Base-by-base conservation (phyloP, 2,113 vertebrate species). In the Callipepla californica region DNA sequence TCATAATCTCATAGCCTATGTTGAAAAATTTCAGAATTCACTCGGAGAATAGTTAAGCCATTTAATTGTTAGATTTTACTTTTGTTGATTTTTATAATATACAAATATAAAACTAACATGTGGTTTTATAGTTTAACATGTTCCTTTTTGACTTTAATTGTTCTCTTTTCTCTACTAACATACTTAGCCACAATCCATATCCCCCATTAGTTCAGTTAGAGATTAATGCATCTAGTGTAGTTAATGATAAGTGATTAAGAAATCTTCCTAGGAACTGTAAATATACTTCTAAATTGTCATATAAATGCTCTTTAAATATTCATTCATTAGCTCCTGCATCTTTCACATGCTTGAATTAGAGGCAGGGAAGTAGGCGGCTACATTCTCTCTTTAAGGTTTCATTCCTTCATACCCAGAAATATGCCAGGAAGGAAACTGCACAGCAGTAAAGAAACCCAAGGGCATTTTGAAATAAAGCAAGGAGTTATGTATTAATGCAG, bases 231-330 rank as follows among this genome's bases (percentile, higher is more conserved):
- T 51, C 92, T 89, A 92, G 28, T n/a, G 11, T 65, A 70, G 70
- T 76, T 94, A 95, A 94, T 72, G 32, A 91, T 76, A 67, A 95
- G 30, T 69, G 75, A 94, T 95, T 95, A 91, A 92, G 92, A 94
- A 47, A 47, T 85, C 67, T 72, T 95, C 88, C 36, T 93, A 62
- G 74, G 77, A 94, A 55, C 44, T 58, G 45, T 17, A 76, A 68
- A 76, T 81, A 69, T 5, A 26, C 15, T 45, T 76, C 26, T 68
- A 51, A 87, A 58, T 79, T 93, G 63, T 93, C 58, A 78, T 96
- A 93, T 62, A 19, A 62, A 6, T 70, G 38, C 6, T 68, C 67
- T 93, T 89, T 87, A 92, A 94, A 44, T 34, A 82, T 59, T 61
- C 5, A 63, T 89, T 92, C 28, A 34, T 69, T 79, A 89, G 18